phyloP scores from a whole-genome alignment of 1,140 invertebrate genomes.

The Drosophila mayri region DNA sequence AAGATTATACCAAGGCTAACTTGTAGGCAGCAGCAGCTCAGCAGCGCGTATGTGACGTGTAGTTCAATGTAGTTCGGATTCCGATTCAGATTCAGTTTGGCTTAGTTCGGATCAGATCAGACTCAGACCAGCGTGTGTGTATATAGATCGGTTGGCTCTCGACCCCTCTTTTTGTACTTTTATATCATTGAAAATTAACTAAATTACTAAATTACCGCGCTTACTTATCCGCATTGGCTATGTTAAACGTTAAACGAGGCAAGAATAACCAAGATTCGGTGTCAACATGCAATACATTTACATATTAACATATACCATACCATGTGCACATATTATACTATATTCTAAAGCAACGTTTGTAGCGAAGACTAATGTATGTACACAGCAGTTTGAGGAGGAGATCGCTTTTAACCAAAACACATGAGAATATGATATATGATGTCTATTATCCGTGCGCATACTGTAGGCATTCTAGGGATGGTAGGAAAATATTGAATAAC shows the following conservation, averaged over 20 bases:
- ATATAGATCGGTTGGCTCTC: conserved; percentile 68
- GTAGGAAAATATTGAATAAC: neutral
- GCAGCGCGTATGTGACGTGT: conserved; percentile 46
- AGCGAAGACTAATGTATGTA: conserved; percentile 48
- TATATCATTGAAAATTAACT: conserved; percentile 73
- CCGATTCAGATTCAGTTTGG: conserved; percentile 34
- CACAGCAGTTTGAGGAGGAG: conserved; percentile 30
- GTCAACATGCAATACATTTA: conserved; percentile 76
- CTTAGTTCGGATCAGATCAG: conserved; percentile 34
- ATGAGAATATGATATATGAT: conserved; percentile 36
- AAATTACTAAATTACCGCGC: conserved; percentile 71
- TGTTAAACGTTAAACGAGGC: conserved; percentile 23
- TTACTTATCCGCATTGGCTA: conserved; percentile 69
- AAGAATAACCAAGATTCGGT: conserved; percentile 27
- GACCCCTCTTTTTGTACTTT: conserved; percentile 72
- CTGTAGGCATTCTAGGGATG: conserved; percentile 11
- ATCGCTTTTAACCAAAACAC: conserved; percentile 49
- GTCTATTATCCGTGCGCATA: conserved; percentile 53
- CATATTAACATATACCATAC: conserved; percentile 61
- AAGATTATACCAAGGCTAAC: conserved; percentile 62
- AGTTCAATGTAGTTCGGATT: conserved; percentile 57
- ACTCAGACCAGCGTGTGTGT: conserved; percentile 41
- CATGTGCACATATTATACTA: conserved; percentile 55
- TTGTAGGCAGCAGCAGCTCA: conserved; percentile 58
- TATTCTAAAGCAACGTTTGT: conserved; percentile 48